Conservation (phyloP, 2,797 vertebrate genomes). For the Catamblyrhynchus diadema region DNA sequence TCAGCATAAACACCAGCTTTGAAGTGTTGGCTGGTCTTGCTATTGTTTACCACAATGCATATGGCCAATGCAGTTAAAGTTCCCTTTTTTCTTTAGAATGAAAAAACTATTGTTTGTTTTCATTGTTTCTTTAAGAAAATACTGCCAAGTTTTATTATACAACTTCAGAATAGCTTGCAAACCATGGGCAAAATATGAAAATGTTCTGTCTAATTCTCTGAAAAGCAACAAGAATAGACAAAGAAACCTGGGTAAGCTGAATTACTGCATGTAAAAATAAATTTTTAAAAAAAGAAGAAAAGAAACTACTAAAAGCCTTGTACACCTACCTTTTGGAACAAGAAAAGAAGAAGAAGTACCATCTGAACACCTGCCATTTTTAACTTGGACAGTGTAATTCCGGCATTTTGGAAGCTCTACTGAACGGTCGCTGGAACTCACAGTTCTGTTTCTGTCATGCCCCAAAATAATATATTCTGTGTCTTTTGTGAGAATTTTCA, state of each 20-base stretch:
- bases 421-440: accelerated
- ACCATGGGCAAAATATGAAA: not conserved
- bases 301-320: not conserved
- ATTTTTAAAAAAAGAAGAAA: accelerated
- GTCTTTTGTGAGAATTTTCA: accelerated
- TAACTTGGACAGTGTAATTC: accelerated
- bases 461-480: not conserved
- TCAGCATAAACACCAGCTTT: not conserved
- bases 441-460: accelerated
- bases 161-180: not conserved
- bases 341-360: accelerated
- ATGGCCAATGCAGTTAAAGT: not conserved
- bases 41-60: not conserved
- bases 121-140: not conserved
- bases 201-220: not conserved
- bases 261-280: not conserved
- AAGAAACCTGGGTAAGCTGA: not conserved
- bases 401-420: accelerated
- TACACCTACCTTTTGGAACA: not conserved
- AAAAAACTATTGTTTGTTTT: not conserved
- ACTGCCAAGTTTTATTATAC: not conserved
- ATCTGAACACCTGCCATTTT: accelerated
- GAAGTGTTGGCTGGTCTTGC: not conserved
- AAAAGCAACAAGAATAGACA: not conserved
- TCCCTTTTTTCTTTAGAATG: not conserved